Base-by-base conservation (phyloP, 2,888 invertebrate genomes). In the Drosophila borborema region DNA sequence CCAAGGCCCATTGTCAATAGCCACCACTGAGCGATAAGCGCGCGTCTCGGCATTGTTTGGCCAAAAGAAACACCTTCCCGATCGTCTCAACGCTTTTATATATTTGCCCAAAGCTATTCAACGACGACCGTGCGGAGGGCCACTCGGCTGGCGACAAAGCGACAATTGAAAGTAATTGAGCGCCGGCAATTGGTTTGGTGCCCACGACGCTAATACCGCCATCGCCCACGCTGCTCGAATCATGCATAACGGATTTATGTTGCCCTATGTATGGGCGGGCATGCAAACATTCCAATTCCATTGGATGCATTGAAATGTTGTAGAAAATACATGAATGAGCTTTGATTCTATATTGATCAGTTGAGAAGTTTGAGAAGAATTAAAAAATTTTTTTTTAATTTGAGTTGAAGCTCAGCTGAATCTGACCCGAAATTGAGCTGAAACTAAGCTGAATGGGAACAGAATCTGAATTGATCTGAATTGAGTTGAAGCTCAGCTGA, bases 31-130 rank as follows among this genome's bases (percentile, higher is more conserved):
- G 54, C 59, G 68, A 72, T 77, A 38, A 75, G 73, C 74, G 65
- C 64, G 31, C 69, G 66, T 59, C 81, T 69, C 72, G 59, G 60
- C 85, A 84, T 84, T 76, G 53, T 77, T 36, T 64, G 58, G 60
- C 18, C 62, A 61, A 85, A 85, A 85, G 87, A 84, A 87, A 87
- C 75, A 64, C 54, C 71, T 67, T 65, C 69, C 59, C 67, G 64
- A 62, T 16, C 46, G 70, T 36, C 63, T 20, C 41, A 51, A n/a
- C n/a, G 82, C 82, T 87, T 85, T 85, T 85, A 85, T 85, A 85
- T 85, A 84, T 71, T 63, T 70, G 66, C 20, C 43, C 40, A 55
- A 45, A 38, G 58, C n/a, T 6, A 28, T 6, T 20, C 31, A 20
- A 23, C 8, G 65, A 41, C 23, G 51, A 9, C 34, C 45, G 18